These are phyloP conservation scores for Unio pictorum DNA, from an alignment of 2,888 invertebrate genomes.

Conservation along the genomic window DNA sequence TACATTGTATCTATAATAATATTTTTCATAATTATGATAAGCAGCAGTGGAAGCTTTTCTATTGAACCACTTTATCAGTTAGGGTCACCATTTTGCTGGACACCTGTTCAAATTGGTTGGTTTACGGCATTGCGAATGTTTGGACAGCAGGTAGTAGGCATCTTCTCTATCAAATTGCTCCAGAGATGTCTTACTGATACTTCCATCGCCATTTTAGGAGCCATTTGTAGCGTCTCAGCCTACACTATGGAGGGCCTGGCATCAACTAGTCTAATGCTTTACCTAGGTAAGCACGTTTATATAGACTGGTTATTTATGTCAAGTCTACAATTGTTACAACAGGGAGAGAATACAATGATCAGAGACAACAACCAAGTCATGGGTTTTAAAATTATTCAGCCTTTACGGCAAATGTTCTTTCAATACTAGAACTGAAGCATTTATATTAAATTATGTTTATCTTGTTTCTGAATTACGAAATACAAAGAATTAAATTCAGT, in stretches of 20 bases:
- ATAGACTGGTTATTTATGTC: no score
- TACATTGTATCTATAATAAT: constrained; percentile 19
- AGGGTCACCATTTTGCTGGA: constrained; percentile 42
- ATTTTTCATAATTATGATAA: constrained; percentile 16
- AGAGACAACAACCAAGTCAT: no score
- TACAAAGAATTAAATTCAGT: no score
- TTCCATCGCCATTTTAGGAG: constrained; percentile 28
- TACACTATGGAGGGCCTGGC: constrained; percentile 34
- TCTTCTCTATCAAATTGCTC: constrained; percentile 23
- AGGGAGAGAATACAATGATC: no score
- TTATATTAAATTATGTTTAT: no score
- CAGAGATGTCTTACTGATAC: constrained; percentile 33
- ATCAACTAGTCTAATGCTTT: constrained; percentile 19
- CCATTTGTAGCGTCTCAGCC: constrained; percentile 13
- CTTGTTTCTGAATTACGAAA: no score
- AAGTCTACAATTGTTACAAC: no score
- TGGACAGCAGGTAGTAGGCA: constrained; percentile 23
- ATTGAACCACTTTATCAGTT: constrained; percentile 39
- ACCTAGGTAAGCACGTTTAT: constrained; percentile 26
- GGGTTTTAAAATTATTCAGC: no score
- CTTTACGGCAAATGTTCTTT: no score
- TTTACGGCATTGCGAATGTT: constrained; percentile 22
- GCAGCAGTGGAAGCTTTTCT: constrained; percentile 16
- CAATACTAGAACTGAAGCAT: no score
- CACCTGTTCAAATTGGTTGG: constrained; percentile 35